Conservation (phyloP, 2,888 invertebrate genomes). For the Euplexia lucipara region DNA sequence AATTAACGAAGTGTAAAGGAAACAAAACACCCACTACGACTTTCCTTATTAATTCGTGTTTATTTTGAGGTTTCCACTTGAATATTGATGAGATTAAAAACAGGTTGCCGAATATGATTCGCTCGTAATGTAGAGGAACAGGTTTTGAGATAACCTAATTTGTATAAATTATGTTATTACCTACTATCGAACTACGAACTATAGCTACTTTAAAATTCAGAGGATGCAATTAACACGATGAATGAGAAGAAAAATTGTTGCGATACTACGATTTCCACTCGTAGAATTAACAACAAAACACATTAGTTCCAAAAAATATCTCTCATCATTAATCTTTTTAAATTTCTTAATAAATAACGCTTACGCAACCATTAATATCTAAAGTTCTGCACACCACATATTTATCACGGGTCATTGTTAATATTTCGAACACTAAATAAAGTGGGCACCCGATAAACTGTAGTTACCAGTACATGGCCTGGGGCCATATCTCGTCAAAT, state of each 20-base stretch:
- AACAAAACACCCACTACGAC: slow-evolving; percentile 9
- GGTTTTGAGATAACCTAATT: slow-evolving; percentile 34
- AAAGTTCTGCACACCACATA: background rate
- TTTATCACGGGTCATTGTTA: slow-evolving; percentile 27
- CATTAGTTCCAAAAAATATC: slow-evolving; percentile 15
- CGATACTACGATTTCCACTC: background rate
- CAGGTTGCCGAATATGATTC: slow-evolving; percentile 31
- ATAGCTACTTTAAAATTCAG: too few relatives aligned
- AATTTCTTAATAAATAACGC: slow-evolving; percentile 26
- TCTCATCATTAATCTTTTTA: slow-evolving; percentile 12
- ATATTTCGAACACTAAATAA: slow-evolving; percentile 22
- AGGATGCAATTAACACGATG: slow-evolving; percentile 11
- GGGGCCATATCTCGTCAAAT: slow-evolving; percentile 58
- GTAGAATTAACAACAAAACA: background rate
- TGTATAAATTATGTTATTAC: slow-evolving; percentile 12
- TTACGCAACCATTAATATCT: slow-evolving; percentile 23
- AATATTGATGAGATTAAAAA: slow-evolving; percentile 26
- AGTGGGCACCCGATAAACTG: slow-evolving; percentile 32
- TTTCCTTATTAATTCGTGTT: slow-evolving; percentile 8
- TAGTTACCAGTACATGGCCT: slow-evolving; percentile 27
- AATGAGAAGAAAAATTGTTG: background rate
- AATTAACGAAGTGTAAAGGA: slow-evolving; percentile 15
- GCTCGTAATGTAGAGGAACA: slow-evolving; percentile 12
- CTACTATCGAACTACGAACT: slow-evolving; percentile 1
- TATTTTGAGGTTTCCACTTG: slow-evolving; percentile 14